Evolutionary conservation across 2,888 invertebrate species (phyloP).

Genomic region (Erebia epiphron): DNA sequence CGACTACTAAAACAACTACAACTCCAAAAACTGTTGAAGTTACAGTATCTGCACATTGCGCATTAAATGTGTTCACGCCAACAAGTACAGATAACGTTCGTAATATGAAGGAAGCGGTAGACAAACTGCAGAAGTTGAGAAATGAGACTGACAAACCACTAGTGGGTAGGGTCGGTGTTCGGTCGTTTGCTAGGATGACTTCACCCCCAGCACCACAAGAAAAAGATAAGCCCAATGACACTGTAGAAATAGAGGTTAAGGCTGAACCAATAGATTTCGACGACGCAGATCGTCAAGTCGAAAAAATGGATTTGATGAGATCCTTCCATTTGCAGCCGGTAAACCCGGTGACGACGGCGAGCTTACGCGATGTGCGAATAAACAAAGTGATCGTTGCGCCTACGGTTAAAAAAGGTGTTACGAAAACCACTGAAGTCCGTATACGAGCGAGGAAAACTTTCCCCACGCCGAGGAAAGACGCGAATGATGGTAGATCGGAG

Average conservation of each 20-base stretch:
- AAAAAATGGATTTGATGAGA: conserved; percentile 70
- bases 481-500: conserved; percentile 63
- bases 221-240: conserved; percentile 34
- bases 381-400: conserved; percentile 63
- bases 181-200: conserved; percentile 72
- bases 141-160: conserved; percentile 51
- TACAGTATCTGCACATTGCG: conserved; percentile 51
- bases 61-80: conserved; percentile 61
- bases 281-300: conserved; percentile 63
- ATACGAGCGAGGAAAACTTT: conserved; percentile 70
- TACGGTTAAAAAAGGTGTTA: conserved; percentile 44
- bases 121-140: conserved; percentile 58
- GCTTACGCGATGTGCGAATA: conserved; percentile 66
- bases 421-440: conserved; percentile 53
- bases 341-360: conserved; percentile 46
- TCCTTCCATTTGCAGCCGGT: conserved; percentile 68
- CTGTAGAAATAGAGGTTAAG: conserved; percentile 68
- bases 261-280: conserved; percentile 71
- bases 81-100: conserved; percentile 57
- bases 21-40: conserved; percentile 47
- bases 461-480: conserved; percentile 65
- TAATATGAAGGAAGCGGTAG: conserved; percentile 59
- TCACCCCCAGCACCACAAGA: conserved; percentile 49
- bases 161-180: conserved; percentile 69
- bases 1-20: conserved; percentile 36